Evolutionary conservation across 2,113 vertebrate genomes (phyloP), one percentile per base, ranked within the genome.

Genomic region (Stegastes partitus): DNA sequence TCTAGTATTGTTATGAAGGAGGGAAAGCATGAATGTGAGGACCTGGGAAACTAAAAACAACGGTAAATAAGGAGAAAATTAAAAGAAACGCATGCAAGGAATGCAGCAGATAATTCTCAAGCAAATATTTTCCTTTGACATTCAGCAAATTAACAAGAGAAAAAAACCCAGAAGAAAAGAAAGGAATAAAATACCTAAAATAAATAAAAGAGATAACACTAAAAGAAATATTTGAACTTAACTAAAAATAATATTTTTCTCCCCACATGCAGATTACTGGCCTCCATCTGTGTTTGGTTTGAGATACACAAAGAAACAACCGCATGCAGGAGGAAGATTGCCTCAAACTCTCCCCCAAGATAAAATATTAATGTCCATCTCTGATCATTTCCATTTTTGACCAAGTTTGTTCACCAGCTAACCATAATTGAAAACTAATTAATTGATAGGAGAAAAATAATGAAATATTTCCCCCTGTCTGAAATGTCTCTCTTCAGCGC

Each of bases 361-460:
- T 57, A 23, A 75, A 68, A 47, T 19, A 73, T 68, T 25, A 31
- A 56, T 66, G 55, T 69, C 21, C 10, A 44, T 49, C 39, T 57
- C 51, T 45, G 19, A 28, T 14, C 16, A 42, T 62, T 79, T 82
- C 11, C 23, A 66, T 82, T 34, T 58, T 25, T 42, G 11, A 79
- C 42, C 74, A 66, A 71, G 34, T 81, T 65, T 54, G 23, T 58
- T 76, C 12, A 26, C 61, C 55, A 59, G 58, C 61, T 47, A 8
- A 74, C 15, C 10, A 28, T 69, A 42, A 77, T 39, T 81, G 68
- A 83, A 89, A 81, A 64, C 45, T 26, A 76, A 87, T 83, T 55
- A 81, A 74, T 11, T 55, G 57, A 64, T 74, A 64, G 31, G 61
- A 66, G 23, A 26, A 68, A 39, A 74, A 63, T 62, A 71, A 86